phyloP scores from a whole-genome alignment of 2,797 vertebrate genomes.

The Microcaecilia unicolor region DNA sequence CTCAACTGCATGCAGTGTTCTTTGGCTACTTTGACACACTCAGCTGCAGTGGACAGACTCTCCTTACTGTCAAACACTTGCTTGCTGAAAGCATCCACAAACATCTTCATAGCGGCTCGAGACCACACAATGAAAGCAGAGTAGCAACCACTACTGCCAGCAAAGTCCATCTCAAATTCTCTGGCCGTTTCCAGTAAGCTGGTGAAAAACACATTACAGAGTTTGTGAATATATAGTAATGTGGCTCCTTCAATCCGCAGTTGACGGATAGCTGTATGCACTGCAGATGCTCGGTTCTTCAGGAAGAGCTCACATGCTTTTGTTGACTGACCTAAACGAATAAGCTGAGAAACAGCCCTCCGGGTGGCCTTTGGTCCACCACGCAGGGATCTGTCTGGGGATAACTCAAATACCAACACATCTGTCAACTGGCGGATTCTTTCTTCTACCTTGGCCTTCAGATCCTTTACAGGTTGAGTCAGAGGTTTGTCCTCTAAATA shows the following conservation, averaged over 20 bases:
- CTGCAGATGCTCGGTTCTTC: conserved; percentile 82
- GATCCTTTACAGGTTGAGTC: conserved; percentile 73
- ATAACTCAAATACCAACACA: conserved; percentile 90
- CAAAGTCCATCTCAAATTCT: conserved; percentile 92
- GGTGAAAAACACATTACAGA: conserved; percentile 97
- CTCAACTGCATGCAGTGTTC: conserved; percentile 92
- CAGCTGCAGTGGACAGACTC: conserved; percentile 87
- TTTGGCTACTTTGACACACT: conserved; percentile 93
- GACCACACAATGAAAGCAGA: conserved; percentile 96
- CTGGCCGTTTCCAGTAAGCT: conserved; percentile 88
- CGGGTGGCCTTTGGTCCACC: conserved; percentile 88
- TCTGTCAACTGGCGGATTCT: conserved; percentile 85
- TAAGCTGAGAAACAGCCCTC: conserved; percentile 86
- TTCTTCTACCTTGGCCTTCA: conserved; percentile 76
- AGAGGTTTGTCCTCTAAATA: conserved; percentile 76
- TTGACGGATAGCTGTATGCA: conserved; percentile 89
- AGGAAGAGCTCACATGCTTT: conserved; percentile 93
- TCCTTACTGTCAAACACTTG: conserved; percentile 97
- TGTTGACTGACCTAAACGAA: conserved; percentile 90
- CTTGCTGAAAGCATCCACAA: conserved; percentile 93
- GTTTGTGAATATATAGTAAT: conserved; percentile 92
- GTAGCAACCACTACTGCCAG: conserved; percentile 87
- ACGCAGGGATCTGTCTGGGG: conserved; percentile 82
- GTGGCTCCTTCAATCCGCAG: conserved; percentile 94
- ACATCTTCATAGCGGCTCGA: conserved; percentile 80